phyloP scores from a whole-genome alignment of 2,888 invertebrate species.

The Rosalia funebris region DNA sequence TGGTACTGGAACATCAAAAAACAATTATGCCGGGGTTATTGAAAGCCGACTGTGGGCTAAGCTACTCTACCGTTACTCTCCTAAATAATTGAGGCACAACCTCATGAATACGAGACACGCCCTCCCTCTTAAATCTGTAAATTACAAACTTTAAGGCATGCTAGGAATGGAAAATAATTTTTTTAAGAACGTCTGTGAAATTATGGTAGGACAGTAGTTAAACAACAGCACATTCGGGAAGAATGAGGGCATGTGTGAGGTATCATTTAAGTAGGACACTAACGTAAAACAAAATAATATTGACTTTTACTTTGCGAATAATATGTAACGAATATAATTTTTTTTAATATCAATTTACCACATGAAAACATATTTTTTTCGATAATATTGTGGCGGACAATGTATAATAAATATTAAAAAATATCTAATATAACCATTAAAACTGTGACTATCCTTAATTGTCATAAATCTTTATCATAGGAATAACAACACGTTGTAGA shows the following conservation, averaged over 20 bases:
- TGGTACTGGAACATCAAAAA: constrained; percentile 65
- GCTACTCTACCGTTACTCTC: constrained; percentile 33
- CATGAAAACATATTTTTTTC: no score
- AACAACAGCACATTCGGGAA: not conserved
- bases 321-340: no score
- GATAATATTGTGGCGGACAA: no score
- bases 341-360: no score
- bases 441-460: no score
- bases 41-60: constrained; percentile 28
- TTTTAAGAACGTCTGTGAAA: no score
- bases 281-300: constrained; percentile 14
- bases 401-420: no score
- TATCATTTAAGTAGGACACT: constrained; percentile 18
- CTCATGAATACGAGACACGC: constrained; percentile 29
- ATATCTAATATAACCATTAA: no score
- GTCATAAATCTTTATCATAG: no score
- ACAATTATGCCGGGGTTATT: constrained; percentile 58
- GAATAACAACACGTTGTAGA: no score
- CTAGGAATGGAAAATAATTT: not conserved
- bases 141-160: constrained; percentile 13
- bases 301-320: no score
- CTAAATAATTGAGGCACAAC: constrained; percentile 26
- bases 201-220: not conserved
- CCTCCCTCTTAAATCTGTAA: constrained; percentile 24
- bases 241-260: constrained; percentile 21